Base-by-base conservation (phyloP, 2,797 vertebrate genomes). In the Emys orbicularis region DNA sequence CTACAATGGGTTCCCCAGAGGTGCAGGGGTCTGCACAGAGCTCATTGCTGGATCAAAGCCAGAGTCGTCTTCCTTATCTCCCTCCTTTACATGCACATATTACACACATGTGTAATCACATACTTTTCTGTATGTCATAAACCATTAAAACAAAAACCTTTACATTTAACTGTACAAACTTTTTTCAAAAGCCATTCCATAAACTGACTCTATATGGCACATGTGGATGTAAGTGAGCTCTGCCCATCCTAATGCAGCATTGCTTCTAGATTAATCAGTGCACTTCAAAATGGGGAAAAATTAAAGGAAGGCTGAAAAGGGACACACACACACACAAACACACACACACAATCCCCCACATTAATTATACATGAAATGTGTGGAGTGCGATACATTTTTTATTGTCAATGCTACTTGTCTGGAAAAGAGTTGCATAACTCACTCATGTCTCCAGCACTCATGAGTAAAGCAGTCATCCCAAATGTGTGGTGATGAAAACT, bases 401-500 rank as follows among this genome's bases (percentile, higher is more conserved):
- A 80, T 91, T 18, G 81, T 91, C 81, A 85, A 2, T 56, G 57
- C 68, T 84, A 83, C 44, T 97, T 80, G 79, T 83, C 57, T 90
- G 84, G 84, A 84, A 96, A 94, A 95, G 49, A 65, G 72, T 85
- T 95, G 72, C 47, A 79, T 88, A 96, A 91, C 34, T 96, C 86
- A 76, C 87, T 90, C 74, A 86, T 95, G 88, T 53, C 86, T 96
- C 86, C 59, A 92, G 87, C 88, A 89, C 44, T 95, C 74, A 37
- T 52, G 72, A 96, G 81, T 41, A 90, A 94, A 95, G 41, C 84
- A 86, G 65, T 93, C 88, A 83, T 95, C 86, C 88, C 88, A 96
- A 95, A 97, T 93, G 81, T 65, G 84, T 2, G 34, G 52, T 49
- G 19, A 84, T 96, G 96, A 97, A 95, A 84, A 56, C 88, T 95